phyloP scores from a whole-genome alignment of 2,113 vertebrate species.

The Pterocles orientalis region DNA sequence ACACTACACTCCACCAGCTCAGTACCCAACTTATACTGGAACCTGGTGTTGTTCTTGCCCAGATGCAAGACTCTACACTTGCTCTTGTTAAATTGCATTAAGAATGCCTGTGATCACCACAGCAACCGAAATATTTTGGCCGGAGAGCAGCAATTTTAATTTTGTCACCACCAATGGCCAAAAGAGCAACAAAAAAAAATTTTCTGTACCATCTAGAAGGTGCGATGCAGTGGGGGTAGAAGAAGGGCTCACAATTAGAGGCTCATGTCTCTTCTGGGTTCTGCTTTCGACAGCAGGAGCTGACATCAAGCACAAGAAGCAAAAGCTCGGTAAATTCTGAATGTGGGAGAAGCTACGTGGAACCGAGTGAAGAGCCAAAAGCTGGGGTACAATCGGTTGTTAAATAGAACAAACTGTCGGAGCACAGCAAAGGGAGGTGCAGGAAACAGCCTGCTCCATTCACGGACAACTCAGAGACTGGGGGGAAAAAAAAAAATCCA shows the following conservation, averaged over 20 bases:
- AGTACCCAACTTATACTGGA: too few species aligned
- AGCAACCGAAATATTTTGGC: neutral
- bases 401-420: neutral
- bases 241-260: neutral
- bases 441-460: neutral
- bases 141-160: neutral
- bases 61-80: too few species aligned
- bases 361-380: neutral
- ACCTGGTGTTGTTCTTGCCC: too few species aligned
- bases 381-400: neutral
- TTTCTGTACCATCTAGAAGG: neutral
- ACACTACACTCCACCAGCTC: too few species aligned
- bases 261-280: neutral
- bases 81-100: too few species aligned
- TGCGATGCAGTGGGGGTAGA: neutral
- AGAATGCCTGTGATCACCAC: neutral
- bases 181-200: neutral
- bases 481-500: neutral
- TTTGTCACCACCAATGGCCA: neutral
- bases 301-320: neutral
- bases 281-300: neutral
- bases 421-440: neutral
- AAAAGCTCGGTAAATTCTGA: neutral
- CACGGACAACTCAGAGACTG: neutral
- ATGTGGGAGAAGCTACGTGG: neutral